A percentile compares a stretch with the other conserved stretches of the same genome.
phyloP scores from a whole-genome alignment of 2,797 vertebrate genomes.

The Emys orbicularis region DNA sequence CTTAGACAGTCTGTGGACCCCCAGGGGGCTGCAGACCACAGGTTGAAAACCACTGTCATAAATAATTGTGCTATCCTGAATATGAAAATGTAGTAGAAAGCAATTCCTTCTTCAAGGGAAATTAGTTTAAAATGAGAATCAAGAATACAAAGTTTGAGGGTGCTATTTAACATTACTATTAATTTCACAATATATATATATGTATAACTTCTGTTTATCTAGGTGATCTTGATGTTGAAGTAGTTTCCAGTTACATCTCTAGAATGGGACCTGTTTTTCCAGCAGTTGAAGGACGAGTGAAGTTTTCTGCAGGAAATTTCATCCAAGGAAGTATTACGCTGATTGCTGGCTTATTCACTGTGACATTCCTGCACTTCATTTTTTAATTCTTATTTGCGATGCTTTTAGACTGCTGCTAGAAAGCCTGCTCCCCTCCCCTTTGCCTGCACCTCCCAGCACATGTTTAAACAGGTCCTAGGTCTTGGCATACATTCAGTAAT shows the following conservation, averaged over 20 bases:
- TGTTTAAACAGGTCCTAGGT: neutral
- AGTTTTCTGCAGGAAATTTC: conserved; percentile 77
- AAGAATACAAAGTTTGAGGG: neutral
- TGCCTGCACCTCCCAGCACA: neutral
- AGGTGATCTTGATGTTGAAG: conserved; percentile 89
- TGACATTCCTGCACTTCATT: conserved; percentile 21
- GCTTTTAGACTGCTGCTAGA: neutral
- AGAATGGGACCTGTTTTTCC: conserved; percentile 87
- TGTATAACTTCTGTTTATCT: conserved; percentile 4
- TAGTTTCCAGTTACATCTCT: conserved; percentile 87
- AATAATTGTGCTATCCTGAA: neutral
- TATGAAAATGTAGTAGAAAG: neutral
- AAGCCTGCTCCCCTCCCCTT: neutral
- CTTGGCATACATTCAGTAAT: neutral
- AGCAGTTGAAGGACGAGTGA: conserved; percentile 90
- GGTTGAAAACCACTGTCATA: neutral
- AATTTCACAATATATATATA: neutral
- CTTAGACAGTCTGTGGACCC: neutral
- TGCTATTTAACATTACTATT: neutral
- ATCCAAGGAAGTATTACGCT: conserved; percentile 62
- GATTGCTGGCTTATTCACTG: conserved; percentile 41
- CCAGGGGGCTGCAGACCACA: neutral
- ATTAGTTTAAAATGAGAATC: neutral
- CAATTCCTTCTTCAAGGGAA: neutral
- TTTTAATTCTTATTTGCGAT: conserved; percentile 22